Conservation (phyloP, 2,888 invertebrate genomes). For the Enchytraeus crypticus region DNA sequence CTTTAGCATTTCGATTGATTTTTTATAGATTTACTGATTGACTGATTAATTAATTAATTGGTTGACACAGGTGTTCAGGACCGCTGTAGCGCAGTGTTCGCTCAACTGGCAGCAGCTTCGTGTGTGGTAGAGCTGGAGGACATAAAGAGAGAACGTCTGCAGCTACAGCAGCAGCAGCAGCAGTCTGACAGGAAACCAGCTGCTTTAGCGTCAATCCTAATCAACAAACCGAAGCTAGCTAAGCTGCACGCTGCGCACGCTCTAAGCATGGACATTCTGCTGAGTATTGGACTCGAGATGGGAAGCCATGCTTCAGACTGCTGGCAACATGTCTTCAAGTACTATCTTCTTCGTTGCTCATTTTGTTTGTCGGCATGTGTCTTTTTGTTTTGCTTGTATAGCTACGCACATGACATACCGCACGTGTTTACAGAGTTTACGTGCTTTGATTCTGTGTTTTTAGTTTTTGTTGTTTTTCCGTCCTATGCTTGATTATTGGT, state of each 20-base stretch:
- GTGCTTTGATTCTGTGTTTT: no score
- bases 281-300: slow-evolving; percentile 76
- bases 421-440: no score
- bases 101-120: slow-evolving; percentile 75
- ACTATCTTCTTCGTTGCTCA: not conserved
- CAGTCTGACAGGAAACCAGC: not conserved
- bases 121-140: slow-evolving; percentile 51
- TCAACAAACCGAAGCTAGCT: slow-evolving; percentile 33
- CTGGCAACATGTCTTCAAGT: slow-evolving; percentile 87
- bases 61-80: slow-evolving; percentile 69
- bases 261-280: slow-evolving; percentile 79
- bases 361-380: not conserved
- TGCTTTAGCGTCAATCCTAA: slow-evolving; percentile 7
- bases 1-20: no score
- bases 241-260: slow-evolving; percentile 78
- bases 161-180: slow-evolving; percentile 7
- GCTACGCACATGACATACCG: no score
- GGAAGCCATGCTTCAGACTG: slow-evolving; percentile 86
- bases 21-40: no score
- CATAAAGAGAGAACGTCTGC: slow-evolving; percentile 15
- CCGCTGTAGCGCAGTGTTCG: slow-evolving; percentile 80
- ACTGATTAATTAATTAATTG: no score
- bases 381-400: not conserved
- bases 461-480: no score
- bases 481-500: no score